phyloP scores from a whole-genome alignment of 1,140 invertebrate genomes.

The Pogonognathellus flavescens region DNA sequence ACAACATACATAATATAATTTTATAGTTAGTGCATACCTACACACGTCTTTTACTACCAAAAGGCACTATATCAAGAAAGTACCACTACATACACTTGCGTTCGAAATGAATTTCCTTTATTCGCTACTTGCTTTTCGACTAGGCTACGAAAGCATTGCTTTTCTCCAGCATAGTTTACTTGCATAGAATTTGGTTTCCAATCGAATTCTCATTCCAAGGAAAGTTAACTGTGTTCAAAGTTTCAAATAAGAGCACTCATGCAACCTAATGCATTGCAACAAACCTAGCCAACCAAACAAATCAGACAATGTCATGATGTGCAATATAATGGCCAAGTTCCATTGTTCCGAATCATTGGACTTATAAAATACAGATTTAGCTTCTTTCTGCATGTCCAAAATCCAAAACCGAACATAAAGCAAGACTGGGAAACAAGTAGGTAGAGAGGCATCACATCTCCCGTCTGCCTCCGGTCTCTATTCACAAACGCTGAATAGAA shows the following conservation, averaged over 20 bases:
- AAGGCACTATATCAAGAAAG: too few relatives aligned
- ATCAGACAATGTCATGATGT: conserved; percentile 30
- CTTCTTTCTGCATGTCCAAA: neutral
- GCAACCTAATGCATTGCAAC: conserved; percentile 35
- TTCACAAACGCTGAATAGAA: too few relatives aligned
- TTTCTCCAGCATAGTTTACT: neutral
- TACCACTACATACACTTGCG: too few relatives aligned
- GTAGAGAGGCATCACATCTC: too few relatives aligned
- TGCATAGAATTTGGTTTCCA: neutral
- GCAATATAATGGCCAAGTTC: neutral
- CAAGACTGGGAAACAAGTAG: too few relatives aligned
- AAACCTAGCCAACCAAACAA: conserved; percentile 9
- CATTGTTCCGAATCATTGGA: neutral
- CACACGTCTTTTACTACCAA: neutral
- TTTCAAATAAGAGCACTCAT: conserved; percentile 17
- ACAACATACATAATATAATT: too few relatives aligned
- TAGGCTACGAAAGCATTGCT: neutral
- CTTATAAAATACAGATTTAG: neutral
- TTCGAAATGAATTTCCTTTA: too few relatives aligned
- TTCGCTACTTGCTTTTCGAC: too few relatives aligned
- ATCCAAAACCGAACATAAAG: neutral
- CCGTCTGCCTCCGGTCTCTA: too few relatives aligned
- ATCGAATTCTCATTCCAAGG: neutral
- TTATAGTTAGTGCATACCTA: too few relatives aligned
- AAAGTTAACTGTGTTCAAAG: neutral